A percentile compares a stretch with the other conserved stretches of the same genome.
These are phyloP conservation scores for Callorhinus ursinus DNA, from an alignment of 2,113 vertebrate species.

Conservation along the genomic window DNA sequence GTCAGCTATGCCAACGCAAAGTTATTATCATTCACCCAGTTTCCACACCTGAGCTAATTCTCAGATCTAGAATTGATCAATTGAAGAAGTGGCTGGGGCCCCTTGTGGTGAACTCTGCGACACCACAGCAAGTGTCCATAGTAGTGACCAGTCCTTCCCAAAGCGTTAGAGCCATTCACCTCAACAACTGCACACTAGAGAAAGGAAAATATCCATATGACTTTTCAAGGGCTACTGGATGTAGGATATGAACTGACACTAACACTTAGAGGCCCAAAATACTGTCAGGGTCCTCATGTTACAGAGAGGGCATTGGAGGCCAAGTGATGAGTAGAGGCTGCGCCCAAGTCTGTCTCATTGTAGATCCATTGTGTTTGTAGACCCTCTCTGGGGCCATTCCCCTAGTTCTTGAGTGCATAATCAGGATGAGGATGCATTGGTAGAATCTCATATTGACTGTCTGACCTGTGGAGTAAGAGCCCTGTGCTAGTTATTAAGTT, in stretches of 20 bases:
- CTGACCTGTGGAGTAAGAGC: background rate
- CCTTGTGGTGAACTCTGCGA: background rate
- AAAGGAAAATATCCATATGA: background rate
- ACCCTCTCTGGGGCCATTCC: background rate
- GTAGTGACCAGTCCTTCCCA: background rate
- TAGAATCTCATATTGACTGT: background rate
- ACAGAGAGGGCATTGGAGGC: background rate
- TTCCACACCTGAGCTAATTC: constrained; percentile 4
- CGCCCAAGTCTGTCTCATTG: background rate
- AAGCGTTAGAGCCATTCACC: background rate
- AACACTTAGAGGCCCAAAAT: background rate
- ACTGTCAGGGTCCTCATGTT: background rate
- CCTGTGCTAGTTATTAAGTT: background rate
- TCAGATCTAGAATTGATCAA: background rate
- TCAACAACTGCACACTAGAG: background rate
- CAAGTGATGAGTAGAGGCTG: background rate
- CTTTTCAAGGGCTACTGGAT: background rate
- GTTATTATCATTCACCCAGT: background rate
- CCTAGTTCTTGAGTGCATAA: background rate
- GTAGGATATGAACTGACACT: background rate
- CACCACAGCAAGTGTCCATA: background rate
- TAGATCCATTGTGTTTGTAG: background rate
- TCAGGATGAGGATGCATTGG: background rate
- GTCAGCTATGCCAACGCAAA: background rate
- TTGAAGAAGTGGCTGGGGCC: background rate